These are phyloP conservation scores for Lampris megalopsis DNA, from an alignment of 2,113 vertebrate species.

Conservation along the genomic window DNA sequence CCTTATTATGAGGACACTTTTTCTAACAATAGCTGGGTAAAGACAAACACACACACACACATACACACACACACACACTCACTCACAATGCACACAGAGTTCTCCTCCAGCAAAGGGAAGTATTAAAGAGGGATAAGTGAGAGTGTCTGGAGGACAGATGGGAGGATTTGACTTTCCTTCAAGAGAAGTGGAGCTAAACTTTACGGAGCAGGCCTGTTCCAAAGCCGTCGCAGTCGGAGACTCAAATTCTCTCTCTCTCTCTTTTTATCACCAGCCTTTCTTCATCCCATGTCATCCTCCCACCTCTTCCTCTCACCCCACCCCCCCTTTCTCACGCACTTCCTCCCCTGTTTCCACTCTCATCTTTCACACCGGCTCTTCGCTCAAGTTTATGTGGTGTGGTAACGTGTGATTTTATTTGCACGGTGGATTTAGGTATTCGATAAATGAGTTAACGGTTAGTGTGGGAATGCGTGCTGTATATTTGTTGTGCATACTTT, in stretches of 20 bases:
- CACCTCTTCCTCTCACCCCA: slow-evolving; percentile 28
- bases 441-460: neutral
- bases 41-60: neutral
- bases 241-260: slow-evolving; percentile 13
- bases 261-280: slow-evolving; percentile 35
- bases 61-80: neutral
- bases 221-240: slow-evolving; percentile 34
- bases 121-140: slow-evolving; percentile 61
- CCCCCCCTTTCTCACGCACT: slow-evolving; percentile 1
- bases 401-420: slow-evolving; percentile 24
- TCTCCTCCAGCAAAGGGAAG: slow-evolving; percentile 64
- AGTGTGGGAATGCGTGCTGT: neutral
- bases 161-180: slow-evolving; percentile 61
- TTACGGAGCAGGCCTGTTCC: slow-evolving; percentile 34
- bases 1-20: slow-evolving; percentile 5
- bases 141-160: slow-evolving; percentile 68
- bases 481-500: neutral
- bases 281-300: slow-evolving; percentile 41
- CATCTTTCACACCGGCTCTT: slow-evolving; percentile 37
- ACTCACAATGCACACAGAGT: slow-evolving; percentile 36
- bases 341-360: slow-evolving; percentile 33
- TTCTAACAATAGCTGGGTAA: slow-evolving; percentile 13
- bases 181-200: slow-evolving; percentile 37
- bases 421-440: slow-evolving; percentile 1
- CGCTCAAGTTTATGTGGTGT: slow-evolving; percentile 9